phyloP scores from a whole-genome alignment of 2,888 invertebrate species.

The Lasioglossum malachurum region DNA sequence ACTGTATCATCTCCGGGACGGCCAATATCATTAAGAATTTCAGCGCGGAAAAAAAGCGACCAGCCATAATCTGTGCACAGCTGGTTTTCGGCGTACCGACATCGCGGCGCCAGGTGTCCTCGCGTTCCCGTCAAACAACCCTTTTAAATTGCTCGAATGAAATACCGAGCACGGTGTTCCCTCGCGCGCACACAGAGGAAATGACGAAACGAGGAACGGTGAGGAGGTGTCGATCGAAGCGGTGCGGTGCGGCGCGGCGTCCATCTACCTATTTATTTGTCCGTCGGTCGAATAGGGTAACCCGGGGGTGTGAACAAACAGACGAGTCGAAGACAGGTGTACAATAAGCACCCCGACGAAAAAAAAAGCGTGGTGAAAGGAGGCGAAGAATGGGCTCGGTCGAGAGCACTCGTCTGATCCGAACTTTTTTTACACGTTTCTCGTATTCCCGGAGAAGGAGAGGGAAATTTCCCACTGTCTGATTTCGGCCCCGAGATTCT shows the following conservation, averaged over 20 bases:
- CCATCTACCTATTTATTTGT: constrained; percentile 54
- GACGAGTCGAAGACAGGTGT: constrained; percentile 24
- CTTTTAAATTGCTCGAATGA: constrained; percentile 70
- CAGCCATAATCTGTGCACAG: constrained; percentile 64
- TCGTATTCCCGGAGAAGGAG: neutral
- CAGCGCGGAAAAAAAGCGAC: constrained; percentile 28
- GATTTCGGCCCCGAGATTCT: neutral
- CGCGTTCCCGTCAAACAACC: constrained; percentile 67
- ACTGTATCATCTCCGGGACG: constrained; percentile 49
- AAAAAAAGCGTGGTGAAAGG: constrained; percentile 24
- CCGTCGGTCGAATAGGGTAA: constrained; percentile 37
- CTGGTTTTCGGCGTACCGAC: constrained; percentile 67
- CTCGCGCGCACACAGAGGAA: neutral
- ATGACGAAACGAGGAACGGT: constrained; percentile 8
- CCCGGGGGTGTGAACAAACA: constrained; percentile 23
- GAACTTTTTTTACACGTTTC: neutral
- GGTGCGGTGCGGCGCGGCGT: neutral
- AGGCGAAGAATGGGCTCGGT: neutral
- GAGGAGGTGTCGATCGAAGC: constrained; percentile 41
- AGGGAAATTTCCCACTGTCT: neutral
- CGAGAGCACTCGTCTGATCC: neutral
- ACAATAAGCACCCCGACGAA: constrained; percentile 20
- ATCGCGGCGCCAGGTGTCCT: constrained; percentile 69
- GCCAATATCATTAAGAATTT: constrained; percentile 58
- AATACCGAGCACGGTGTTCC: constrained; percentile 52